Percentiles rank a stretch among this genome's conserved stretches.
phyloP scores from a whole-genome alignment of 2,888 invertebrate genomes.

The Xylocampa areola region DNA sequence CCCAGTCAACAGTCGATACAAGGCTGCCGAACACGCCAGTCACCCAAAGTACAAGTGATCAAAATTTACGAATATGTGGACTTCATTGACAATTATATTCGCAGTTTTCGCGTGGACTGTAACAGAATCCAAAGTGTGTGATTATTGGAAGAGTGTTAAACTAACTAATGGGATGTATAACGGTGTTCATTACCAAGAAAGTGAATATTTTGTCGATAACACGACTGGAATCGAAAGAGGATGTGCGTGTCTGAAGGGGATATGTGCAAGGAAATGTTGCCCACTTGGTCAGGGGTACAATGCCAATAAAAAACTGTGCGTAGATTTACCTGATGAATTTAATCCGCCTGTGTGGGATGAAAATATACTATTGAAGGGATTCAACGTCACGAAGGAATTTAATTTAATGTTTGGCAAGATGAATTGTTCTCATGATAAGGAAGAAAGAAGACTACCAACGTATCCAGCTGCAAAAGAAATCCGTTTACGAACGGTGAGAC shows the following conservation, averaged over 20 bases:
- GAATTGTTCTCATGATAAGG: neutral
- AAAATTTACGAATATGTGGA: conserved; percentile 26
- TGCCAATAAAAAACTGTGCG: neutral
- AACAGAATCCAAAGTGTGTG: conserved; percentile 40
- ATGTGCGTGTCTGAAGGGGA: conserved; percentile 55
- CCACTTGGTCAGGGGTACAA: neutral
- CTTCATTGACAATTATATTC: conserved; percentile 22
- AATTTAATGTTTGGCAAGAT: neutral
- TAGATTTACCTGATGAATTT: neutral
- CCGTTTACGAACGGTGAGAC: conserved; percentile 7
- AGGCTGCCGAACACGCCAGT: conserved; percentile 20
- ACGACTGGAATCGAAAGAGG: conserved; percentile 61
- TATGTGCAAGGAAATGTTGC: conserved; percentile 1
- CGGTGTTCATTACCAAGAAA: conserved; percentile 61
- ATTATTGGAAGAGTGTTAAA: conserved; percentile 32
- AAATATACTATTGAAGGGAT: neutral
- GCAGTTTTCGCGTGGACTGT: conserved; percentile 11
- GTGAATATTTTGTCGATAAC: conserved; percentile 68
- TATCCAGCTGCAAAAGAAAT: neutral
- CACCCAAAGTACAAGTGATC: conserved; percentile 11
- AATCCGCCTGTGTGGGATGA: neutral
- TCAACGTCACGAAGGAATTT: neutral
- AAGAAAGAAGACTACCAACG: neutral
- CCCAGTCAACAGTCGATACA: conserved; percentile 19
- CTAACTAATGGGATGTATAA: conserved; percentile 42